Conservation (phyloP, 2,888 invertebrate species). For the Thecophora atra region DNA sequence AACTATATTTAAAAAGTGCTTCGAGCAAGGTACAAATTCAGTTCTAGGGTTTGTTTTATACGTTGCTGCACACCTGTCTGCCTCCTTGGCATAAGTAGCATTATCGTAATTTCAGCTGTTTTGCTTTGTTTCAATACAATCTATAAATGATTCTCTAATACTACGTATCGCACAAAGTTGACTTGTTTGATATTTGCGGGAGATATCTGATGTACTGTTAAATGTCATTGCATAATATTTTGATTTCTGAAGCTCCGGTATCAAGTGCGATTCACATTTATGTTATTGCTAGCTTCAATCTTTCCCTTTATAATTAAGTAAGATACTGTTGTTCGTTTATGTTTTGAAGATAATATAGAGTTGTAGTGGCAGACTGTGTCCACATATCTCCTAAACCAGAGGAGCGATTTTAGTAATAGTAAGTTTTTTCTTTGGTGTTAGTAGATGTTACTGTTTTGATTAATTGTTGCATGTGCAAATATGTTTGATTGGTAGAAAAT, state of each 20-base stretch:
- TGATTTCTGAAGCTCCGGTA: slow-evolving; percentile 26
- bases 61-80: slow-evolving; percentile 31
- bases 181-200: slow-evolving; percentile 20
- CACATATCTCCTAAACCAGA: too few relatives aligned
- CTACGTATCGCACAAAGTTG: slow-evolving; percentile 21
- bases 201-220: slow-evolving; percentile 22
- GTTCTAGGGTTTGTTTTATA: slow-evolving; percentile 35
- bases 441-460: too few relatives aligned
- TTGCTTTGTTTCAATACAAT: slow-evolving; percentile 36
- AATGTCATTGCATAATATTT: slow-evolving; percentile 34
- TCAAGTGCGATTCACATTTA: too few relatives aligned
- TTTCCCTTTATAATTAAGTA: too few relatives aligned
- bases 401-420: too few relatives aligned
- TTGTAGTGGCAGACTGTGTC: too few relatives aligned
- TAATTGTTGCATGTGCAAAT: too few relatives aligned
- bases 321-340: too few relatives aligned
- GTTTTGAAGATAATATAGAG: too few relatives aligned
- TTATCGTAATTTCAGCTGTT: slow-evolving; percentile 33
- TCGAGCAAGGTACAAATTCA: slow-evolving; percentile 38
- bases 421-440: too few relatives aligned
- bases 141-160: slow-evolving; percentile 34
- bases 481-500: too few relatives aligned
- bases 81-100: slow-evolving; percentile 33
- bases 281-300: too few relatives aligned
- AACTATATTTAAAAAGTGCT: slow-evolving; percentile 36